Evolutionary conservation across 1,140 invertebrate species (phyloP).

Genomic region (Choristoneura fumiferana): DNA sequence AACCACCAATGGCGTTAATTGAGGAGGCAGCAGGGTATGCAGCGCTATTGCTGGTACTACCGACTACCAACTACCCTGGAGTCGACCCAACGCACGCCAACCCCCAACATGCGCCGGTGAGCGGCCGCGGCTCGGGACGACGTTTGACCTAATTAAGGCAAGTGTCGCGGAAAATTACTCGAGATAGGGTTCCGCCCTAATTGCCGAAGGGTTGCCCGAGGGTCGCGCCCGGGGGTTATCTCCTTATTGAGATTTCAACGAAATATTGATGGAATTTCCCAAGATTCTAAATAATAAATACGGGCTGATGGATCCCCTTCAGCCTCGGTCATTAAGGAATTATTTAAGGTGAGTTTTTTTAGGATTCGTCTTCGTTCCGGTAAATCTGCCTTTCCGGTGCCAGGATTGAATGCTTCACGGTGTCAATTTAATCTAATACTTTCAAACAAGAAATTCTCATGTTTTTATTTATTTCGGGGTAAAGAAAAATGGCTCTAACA

Average conservation of each 20-base stretch:
- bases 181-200: constrained; percentile 46
- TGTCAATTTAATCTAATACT: too few species aligned
- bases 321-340: constrained; percentile 2
- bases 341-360: background rate
- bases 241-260: constrained; percentile 18
- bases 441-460: too few species aligned
- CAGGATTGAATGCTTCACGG: too few species aligned
- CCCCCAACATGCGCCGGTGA: constrained; percentile 23
- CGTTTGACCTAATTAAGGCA: constrained; percentile 62
- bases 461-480: too few species aligned
- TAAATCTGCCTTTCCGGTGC: too few species aligned
- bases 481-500: too few species aligned
- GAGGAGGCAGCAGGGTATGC: too few species aligned
- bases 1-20: too few species aligned
- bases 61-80: too few species aligned
- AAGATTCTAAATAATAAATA: constrained; percentile 17
- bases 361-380: background rate
- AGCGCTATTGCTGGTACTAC: too few species aligned
- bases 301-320: constrained; percentile 5
- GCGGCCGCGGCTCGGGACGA: constrained; percentile 39
- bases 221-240: constrained; percentile 1
- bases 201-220: constrained; percentile 41
- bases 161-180: constrained; percentile 65
- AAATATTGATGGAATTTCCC: constrained; percentile 15
- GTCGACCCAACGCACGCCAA: too few species aligned